A percentile compares a stretch with the other conserved stretches of the same genome.
These are phyloP conservation scores for Xerus inauris DNA, from an alignment of 2,113 vertebrate genomes.

Conservation along the genomic window DNA sequence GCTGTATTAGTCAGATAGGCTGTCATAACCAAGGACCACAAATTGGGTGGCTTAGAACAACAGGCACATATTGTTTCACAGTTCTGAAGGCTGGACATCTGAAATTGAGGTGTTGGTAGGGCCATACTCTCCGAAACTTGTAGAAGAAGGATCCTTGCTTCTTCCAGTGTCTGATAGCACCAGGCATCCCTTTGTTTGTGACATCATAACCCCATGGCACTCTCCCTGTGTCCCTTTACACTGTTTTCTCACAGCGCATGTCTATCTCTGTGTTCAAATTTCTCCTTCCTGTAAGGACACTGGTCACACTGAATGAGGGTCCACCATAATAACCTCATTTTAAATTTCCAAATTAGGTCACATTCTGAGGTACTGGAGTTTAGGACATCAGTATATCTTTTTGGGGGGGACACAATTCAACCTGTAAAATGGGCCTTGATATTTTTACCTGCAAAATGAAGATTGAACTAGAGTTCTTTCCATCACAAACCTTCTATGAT, in stretches of 20 bases:
- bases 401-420: not conserved
- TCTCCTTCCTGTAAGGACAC: not conserved
- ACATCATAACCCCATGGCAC: too few relatives aligned
- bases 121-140: not conserved
- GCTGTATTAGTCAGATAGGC: not conserved
- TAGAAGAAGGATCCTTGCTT: not conserved
- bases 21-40: not conserved
- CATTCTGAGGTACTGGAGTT: not conserved
- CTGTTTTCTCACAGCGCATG: not conserved
- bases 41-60: not conserved
- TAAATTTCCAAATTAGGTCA: not conserved
- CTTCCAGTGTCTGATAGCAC: not conserved
- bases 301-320: accelerated
- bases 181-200: not conserved
- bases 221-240: not conserved
- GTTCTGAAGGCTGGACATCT: not conserved
- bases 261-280: not conserved
- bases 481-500: not conserved
- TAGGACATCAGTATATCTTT: not conserved
- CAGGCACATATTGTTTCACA: not conserved
- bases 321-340: not conserved
- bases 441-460: not conserved
- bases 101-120: not conserved
- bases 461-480: not conserved
- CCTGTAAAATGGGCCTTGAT: not conserved